A percentile compares a stretch with the other conserved stretches of the same genome.
phyloP scores from a whole-genome alignment of 2,888 invertebrate species.

The Portevinia maculata region DNA sequence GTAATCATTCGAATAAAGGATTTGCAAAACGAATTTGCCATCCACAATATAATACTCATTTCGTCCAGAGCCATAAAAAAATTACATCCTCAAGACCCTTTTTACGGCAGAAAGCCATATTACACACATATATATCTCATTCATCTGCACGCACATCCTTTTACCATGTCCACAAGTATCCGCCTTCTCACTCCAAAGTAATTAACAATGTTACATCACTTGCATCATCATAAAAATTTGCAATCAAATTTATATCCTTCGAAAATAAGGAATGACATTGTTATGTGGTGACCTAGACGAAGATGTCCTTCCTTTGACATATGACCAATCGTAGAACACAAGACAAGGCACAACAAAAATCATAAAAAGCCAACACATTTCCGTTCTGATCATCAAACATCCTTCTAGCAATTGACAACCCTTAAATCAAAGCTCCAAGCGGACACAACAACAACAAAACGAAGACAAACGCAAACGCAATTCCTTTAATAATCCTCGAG shows the following conservation, averaged over 20 bases:
- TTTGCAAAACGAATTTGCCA: slow-evolving; percentile 55
- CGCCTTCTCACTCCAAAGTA: slow-evolving; percentile 64
- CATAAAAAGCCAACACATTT: slow-evolving; percentile 64
- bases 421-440: slow-evolving; percentile 80
- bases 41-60: slow-evolving; percentile 35
- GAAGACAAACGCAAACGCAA: slow-evolving; percentile 79
- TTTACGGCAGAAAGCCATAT: slow-evolving; percentile 24
- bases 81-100: slow-evolving; percentile 14
- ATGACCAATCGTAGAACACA: slow-evolving; percentile 19
- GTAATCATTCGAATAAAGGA: slow-evolving; percentile 64
- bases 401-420: slow-evolving; percentile 77
- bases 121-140: slow-evolving; percentile 22
- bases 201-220: slow-evolving; percentile 71
- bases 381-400: slow-evolving; percentile 61
- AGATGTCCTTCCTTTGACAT: slow-evolving; percentile 56
- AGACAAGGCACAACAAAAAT: slow-evolving; percentile 50
- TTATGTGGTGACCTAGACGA: slow-evolving; percentile 40
- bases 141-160: slow-evolving; percentile 50
- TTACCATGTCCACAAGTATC: not conserved
- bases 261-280: slow-evolving; percentile 70
- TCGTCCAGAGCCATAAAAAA: slow-evolving; percentile 44
- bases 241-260: slow-evolving; percentile 73
- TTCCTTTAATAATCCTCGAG: slow-evolving; percentile 82
- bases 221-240: slow-evolving; percentile 73
- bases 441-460: slow-evolving; percentile 25